Base-by-base conservation (phyloP, 2,113 vertebrate species). In the Oreotrochilus melanogaster region DNA sequence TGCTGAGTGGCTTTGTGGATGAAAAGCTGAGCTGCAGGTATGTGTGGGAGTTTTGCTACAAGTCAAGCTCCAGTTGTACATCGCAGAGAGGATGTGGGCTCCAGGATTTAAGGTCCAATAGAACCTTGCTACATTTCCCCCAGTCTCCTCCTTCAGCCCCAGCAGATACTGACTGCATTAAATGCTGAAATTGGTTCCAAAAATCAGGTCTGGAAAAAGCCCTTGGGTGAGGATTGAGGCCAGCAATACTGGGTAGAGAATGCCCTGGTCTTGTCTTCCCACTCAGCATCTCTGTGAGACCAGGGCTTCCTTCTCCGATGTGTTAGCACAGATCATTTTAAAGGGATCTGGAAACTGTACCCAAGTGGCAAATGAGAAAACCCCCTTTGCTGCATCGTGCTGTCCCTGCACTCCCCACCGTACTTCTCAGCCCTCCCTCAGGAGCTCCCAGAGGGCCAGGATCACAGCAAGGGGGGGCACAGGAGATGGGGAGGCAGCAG, bases 41-140 rank as follows among this genome's bases (percentile, higher is more conserved):
- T 2, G 2, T 1, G 2, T 0, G 0, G 7, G 33, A n/a, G 57
- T 8, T 47, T 47, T 2, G 4, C 86, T 58, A 2, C 1, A 3
- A 22, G 57, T 78, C 0, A 0, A 51, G 37, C 66, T 86, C 69
- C 48, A 37, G 37, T 37, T 37, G 37, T 37, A 18, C 0, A 2
- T 23, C 28, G 18, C 1, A 1, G 14, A 23, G 42, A 66, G 21
- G 23, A 48, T 0, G 2, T 27, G 48, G 37, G n/a, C 54, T 62
- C n/a, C 5, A 4, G 47, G 28, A 33, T 74, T 45, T 57, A 72
- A 53, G 14, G 33, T 39, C 54, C 7, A 3, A 54, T 2, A 5
- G 23, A 22, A 84, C 27, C n/a, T 62, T 75, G 45, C 27, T 0
- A 0, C 6, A 3, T 16, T 45, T 61, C 17, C 17, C 21, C 47